Conservation (phyloP, 2,113 vertebrate species). For the Nothocercus nigrocapillus region DNA sequence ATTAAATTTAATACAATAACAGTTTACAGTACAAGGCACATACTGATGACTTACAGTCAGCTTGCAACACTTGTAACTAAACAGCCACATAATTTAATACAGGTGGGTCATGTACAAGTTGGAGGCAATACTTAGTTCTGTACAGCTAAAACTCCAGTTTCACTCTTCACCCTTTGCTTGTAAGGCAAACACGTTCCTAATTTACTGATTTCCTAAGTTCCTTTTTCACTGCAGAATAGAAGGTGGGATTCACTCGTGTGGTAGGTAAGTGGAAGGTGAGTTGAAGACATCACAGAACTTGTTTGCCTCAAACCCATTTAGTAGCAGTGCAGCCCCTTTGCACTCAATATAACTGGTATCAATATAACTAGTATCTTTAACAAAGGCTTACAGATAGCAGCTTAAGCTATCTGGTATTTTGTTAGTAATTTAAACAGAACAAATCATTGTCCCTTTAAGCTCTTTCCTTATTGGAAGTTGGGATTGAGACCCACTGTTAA, state of each 20-base stretch:
- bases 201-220: background rate
- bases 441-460: background rate
- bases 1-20: conserved; percentile 75
- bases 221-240: conserved; percentile 16
- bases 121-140: conserved; percentile 61
- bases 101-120: conserved; percentile 56
- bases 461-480: background rate
- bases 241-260: background rate
- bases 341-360: too few species aligned
- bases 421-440: background rate
- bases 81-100: conserved; percentile 73
- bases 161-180: conserved; percentile 28
- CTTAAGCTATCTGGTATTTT: background rate
- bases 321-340: conserved; percentile 11
- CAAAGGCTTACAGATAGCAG: background rate
- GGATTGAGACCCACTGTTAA: background rate
- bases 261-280: background rate
- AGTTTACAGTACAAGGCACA: conserved; percentile 78
- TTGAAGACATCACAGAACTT: background rate
- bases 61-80: conserved; percentile 75
- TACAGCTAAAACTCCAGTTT: conserved; percentile 72
- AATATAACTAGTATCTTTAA: background rate
- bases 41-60: conserved; percentile 72
- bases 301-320: conserved; percentile 4
- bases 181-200: conserved; percentile 48